Evolutionary conservation across 2,888 invertebrate genomes (phyloP).

Genomic region (Girardia tigrina): DNA sequence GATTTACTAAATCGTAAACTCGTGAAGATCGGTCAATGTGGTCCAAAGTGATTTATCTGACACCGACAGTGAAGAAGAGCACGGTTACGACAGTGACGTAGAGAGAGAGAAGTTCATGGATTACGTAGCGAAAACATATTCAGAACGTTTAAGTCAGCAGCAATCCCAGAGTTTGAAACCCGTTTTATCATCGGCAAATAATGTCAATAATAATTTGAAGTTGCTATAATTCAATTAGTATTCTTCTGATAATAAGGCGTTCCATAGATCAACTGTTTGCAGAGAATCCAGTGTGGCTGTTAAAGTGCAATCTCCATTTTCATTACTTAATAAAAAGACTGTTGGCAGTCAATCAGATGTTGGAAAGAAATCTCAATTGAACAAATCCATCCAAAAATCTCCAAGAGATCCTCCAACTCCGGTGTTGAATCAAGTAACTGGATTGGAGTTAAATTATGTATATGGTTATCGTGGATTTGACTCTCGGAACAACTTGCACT

Average conservation of each 20-base stretch:
- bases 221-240: neutral
- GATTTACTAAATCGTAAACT: neutral
- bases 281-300: neutral
- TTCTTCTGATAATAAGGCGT: neutral
- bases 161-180: neutral
- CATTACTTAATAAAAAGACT: constrained; percentile 41
- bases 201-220: neutral
- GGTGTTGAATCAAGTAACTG: constrained; percentile 37
- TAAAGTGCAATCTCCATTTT: neutral
- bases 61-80: constrained; percentile 50
- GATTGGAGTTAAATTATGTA: constrained; percentile 46
- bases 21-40: neutral
- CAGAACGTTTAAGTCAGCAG: constrained; percentile 41
- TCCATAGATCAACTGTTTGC: neutral
- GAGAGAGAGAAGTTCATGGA: constrained; percentile 48
- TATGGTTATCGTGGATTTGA: constrained; percentile 51
- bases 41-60: constrained; percentile 50
- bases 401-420: neutral
- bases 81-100: constrained; percentile 51
- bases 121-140: constrained; percentile 47
- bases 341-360: constrained; percentile 40
- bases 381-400: neutral
- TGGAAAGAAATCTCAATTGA: neutral
- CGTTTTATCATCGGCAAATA: neutral
- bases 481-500: constrained; percentile 47